Evolutionary conservation across 2,113 vertebrate genomes (phyloP).

Genomic region (Bufo bufo): DNA sequence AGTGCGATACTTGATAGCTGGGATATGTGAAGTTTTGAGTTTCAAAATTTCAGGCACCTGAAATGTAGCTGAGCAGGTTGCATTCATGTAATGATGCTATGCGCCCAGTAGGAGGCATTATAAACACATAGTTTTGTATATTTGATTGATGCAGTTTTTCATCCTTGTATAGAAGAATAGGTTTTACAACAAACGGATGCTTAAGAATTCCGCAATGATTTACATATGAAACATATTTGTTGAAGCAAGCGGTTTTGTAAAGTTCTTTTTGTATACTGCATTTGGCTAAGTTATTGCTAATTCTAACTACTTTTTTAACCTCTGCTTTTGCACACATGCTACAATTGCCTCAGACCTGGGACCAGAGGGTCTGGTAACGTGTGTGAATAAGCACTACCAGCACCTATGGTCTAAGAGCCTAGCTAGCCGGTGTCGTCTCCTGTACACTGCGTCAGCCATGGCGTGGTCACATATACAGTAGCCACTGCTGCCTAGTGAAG

Average conservation of each 20-base stretch:
- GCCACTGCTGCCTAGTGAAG: no score
- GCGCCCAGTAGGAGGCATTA: conserved; percentile 8
- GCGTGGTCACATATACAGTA: no score
- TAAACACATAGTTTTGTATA: not conserved
- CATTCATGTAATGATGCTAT: not conserved
- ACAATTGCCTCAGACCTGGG: not conserved
- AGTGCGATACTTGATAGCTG: conserved; percentile 22
- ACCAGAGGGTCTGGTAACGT: no score
- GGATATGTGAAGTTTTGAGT: conserved; percentile 23
- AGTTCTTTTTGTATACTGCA: not conserved
- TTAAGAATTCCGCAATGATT: not conserved
- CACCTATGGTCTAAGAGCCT: not conserved
- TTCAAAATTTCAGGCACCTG: conserved; percentile 35
- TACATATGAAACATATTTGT: not conserved
- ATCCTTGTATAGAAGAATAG: not conserved
- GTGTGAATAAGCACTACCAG: not conserved
- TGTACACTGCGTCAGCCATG: no score
- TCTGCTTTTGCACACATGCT: not conserved
- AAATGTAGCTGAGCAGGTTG: not conserved
- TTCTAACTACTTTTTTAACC: not conserved
- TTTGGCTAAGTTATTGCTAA: not conserved
- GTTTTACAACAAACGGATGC: not conserved
- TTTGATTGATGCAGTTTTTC: not conserved
- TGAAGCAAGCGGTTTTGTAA: not conserved
- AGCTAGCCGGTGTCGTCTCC: no score